Conservation (phyloP, 2,797 vertebrate genomes). For the Gambelia wislizenii region DNA sequence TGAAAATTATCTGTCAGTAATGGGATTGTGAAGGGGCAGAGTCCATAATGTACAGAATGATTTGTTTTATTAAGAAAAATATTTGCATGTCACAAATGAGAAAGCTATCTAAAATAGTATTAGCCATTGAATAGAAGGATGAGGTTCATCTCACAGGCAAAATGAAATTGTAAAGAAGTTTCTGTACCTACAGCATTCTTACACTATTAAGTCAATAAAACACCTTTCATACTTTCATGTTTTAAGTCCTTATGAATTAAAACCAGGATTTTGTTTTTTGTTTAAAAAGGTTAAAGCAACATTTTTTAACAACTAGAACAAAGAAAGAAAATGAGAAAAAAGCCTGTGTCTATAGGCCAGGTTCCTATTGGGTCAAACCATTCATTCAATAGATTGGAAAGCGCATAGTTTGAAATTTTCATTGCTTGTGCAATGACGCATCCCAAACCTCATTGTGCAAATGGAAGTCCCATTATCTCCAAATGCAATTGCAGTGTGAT, state of each 20-base stretch:
- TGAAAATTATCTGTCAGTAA: not conserved
- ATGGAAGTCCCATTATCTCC: too few relatives aligned
- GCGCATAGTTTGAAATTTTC: too few relatives aligned
- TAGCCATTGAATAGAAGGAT: not conserved
- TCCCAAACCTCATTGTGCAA: too few relatives aligned
- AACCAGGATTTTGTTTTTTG: not conserved
- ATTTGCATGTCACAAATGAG: not conserved
- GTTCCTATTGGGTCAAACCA: too few relatives aligned
- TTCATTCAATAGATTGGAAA: too few relatives aligned
- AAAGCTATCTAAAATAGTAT: not conserved
- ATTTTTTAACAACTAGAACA: not conserved
- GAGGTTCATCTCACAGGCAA: not conserved
- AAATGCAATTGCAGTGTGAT: too few relatives aligned
- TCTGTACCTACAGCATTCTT: not conserved
- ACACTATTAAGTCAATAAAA: constrained; percentile 19
- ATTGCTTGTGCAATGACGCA: too few relatives aligned
- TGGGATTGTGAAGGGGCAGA: not conserved
- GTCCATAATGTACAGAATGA: not conserved
- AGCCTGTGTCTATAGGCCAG: too few relatives aligned
- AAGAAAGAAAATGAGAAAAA: not conserved
- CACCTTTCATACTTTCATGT: not conserved
- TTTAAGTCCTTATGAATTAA: not conserved
- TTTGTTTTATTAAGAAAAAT: not conserved
- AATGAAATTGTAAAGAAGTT: not conserved
- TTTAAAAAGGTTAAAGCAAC: not conserved